Evolutionary conservation across 2,888 invertebrate species (phyloP).

Genomic region (Phragmatobia fuliginosa): DNA sequence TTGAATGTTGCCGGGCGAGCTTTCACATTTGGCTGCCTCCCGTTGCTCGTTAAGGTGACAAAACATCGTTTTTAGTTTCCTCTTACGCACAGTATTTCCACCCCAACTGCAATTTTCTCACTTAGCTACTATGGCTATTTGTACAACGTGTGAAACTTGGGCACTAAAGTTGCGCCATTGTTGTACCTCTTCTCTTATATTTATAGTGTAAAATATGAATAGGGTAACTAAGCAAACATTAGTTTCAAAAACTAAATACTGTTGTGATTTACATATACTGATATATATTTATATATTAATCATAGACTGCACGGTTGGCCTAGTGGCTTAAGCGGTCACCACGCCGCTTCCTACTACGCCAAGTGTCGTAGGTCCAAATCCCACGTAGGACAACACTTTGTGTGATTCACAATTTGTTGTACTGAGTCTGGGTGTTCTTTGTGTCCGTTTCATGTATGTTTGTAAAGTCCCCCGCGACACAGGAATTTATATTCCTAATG

Average conservation of each 20-base stretch:
- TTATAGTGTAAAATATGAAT: slow-evolving; percentile 26
- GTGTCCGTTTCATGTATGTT: too few relatives aligned
- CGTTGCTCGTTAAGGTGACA: slow-evolving; percentile 66
- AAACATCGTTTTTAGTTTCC: slow-evolving; percentile 65
- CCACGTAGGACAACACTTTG: too few relatives aligned
- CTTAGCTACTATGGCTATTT: slow-evolving; percentile 53
- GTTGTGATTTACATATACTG: neutral
- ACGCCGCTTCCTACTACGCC: too few relatives aligned
- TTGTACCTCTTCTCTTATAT: slow-evolving; percentile 50
- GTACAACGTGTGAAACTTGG: slow-evolving; percentile 60
- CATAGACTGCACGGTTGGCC: too few relatives aligned
- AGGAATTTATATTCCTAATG: too few relatives aligned
- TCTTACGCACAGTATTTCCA: slow-evolving; percentile 62
- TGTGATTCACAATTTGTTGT: too few relatives aligned
- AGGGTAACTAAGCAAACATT: neutral
- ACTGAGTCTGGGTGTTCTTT: too few relatives aligned
- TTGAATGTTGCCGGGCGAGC: slow-evolving; percentile 56
- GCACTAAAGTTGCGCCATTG: slow-evolving; percentile 54
- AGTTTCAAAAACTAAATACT: neutral
- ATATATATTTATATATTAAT: too few relatives aligned
- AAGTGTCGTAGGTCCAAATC: too few relatives aligned
- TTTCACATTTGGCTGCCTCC: slow-evolving; percentile 58
- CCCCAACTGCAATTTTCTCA: slow-evolving; percentile 63
- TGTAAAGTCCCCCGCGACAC: too few relatives aligned
- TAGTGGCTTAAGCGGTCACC: too few relatives aligned